Evolutionary conservation across 2,888 invertebrate species (phyloP).

Genomic region (Heliconius charithonia): DNA sequence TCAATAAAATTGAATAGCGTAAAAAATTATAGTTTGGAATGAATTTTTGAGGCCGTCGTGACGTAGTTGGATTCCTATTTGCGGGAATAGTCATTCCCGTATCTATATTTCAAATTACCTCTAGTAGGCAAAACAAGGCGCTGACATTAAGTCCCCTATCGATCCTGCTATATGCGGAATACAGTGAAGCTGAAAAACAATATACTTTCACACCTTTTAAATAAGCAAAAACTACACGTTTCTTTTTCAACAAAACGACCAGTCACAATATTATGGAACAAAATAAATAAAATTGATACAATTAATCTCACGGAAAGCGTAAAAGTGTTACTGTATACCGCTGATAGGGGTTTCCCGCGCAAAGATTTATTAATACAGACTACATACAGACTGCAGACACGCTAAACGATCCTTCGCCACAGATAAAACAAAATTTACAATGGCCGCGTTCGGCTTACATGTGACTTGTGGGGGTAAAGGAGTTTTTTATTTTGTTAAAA

Average conservation of each 20-base stretch:
- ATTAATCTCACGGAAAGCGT: conserved; percentile 59
- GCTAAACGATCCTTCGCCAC: conserved; percentile 54
- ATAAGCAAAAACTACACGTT: background rate
- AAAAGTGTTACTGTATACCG: conserved; percentile 73
- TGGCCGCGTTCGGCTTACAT: conserved; percentile 27
- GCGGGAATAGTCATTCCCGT: no score
- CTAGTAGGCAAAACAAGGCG: background rate
- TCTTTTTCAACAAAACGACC: conserved; percentile 3
- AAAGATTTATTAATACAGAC: conserved; percentile 52
- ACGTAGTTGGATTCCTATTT: no score
- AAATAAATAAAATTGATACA: conserved; percentile 28
- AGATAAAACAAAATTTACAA: conserved; percentile 48
- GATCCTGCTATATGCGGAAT: background rate
- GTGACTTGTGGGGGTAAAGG: background rate
- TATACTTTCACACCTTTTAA: background rate
- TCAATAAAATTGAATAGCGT: no score
- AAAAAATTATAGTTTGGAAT: no score
- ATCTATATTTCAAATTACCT: no score
- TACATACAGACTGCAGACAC: conserved; percentile 49
- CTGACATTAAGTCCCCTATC: background rate
- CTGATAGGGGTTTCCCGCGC: conserved; percentile 58
- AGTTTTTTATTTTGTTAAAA: conserved; percentile 5
- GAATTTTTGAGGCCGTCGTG: no score
- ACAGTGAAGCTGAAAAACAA: background rate
- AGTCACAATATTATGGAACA: background rate